A percentile compares a stretch with the other conserved stretches of the same genome.
These are phyloP conservation scores for Drosophila rellima DNA, from an alignment of 2,888 invertebrate species.

Conservation along the genomic window DNA sequence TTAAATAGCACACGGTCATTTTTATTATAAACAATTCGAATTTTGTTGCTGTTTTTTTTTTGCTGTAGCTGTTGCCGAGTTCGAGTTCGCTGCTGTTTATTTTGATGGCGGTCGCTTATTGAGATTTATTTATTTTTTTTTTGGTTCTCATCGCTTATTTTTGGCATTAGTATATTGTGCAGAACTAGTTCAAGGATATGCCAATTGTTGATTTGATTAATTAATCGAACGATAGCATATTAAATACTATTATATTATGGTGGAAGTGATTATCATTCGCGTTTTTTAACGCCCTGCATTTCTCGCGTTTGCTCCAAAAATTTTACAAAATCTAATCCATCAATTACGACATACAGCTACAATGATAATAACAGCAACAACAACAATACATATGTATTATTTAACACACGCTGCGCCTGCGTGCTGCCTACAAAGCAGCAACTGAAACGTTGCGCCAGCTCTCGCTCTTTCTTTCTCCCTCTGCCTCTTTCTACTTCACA, in stretches of 20 bases:
- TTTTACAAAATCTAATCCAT: conserved; percentile 64
- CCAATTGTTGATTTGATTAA: conserved; percentile 36
- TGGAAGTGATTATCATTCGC: background rate
- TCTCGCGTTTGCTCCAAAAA: background rate
- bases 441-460: conserved; percentile 26
- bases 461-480: conserved; percentile 15
- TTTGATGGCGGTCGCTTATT: conserved; percentile 65
- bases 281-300: background rate
- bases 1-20: conserved; percentile 85
- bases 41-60: conserved; percentile 44
- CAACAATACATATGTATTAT: conserved; percentile 27
- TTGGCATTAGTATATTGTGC: conserved; percentile 39
- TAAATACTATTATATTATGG: background rate
- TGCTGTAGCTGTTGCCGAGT: conserved; percentile 67
- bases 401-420: conserved; percentile 65
- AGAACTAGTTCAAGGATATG: conserved; percentile 78
- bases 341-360: conserved; percentile 66
- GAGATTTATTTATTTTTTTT: conserved; percentile 43
- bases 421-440: conserved; percentile 59
- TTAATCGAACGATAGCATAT: background rate
- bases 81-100: conserved; percentile 59
- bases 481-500: conserved; percentile 11
- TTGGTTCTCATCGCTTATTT: conserved; percentile 40
- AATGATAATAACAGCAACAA: background rate
- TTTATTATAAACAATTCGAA: conserved; percentile 82